These are phyloP conservation scores for Neopipo cinnamomea DNA, from an alignment of 2,113 vertebrate species.

Conservation along the genomic window DNA sequence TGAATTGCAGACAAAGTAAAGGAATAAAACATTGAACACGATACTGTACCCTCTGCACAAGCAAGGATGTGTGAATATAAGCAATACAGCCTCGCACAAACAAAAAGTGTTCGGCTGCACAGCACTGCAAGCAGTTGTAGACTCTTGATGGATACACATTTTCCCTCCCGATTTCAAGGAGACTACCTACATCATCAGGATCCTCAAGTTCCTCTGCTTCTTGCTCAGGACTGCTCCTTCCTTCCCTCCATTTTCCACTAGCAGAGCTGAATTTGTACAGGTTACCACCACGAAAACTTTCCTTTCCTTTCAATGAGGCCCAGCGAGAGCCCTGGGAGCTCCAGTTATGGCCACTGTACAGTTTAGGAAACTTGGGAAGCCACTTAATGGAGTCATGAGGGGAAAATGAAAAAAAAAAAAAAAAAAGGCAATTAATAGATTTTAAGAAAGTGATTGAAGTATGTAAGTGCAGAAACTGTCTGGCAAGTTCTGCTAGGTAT, in stretches of 20 bases:
- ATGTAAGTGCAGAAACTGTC: not conserved
- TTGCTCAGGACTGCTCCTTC: conserved; percentile 65
- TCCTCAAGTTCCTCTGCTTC: conserved; percentile 71
- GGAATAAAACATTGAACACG: not conserved
- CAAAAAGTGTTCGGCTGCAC: rapidly evolving
- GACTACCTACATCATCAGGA: conserved; percentile 65
- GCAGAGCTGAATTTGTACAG: conserved; percentile 60
- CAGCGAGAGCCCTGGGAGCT: conserved; percentile 66
- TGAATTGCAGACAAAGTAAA: not conserved
- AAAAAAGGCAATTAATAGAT: not conserved
- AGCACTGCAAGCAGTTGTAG: not conserved
- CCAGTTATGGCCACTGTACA: conserved; percentile 69
- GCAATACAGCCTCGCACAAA: not conserved
- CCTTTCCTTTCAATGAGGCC: conserved; percentile 64
- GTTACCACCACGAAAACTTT: conserved; percentile 37
- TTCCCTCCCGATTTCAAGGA: not conserved
- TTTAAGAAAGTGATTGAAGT: not conserved
- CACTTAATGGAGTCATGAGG: conserved; percentile 54
- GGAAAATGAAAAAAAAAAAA: not conserved
- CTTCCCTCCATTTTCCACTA: conserved; percentile 66
- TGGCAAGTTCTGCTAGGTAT: not conserved
- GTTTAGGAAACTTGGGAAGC: conserved; percentile 70
- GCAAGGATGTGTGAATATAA: not conserved
- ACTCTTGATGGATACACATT: not conserved
- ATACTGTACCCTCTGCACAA: not conserved